Base-by-base conservation (phyloP, 2,113 vertebrate species). In the Clarias batrachus region DNA sequence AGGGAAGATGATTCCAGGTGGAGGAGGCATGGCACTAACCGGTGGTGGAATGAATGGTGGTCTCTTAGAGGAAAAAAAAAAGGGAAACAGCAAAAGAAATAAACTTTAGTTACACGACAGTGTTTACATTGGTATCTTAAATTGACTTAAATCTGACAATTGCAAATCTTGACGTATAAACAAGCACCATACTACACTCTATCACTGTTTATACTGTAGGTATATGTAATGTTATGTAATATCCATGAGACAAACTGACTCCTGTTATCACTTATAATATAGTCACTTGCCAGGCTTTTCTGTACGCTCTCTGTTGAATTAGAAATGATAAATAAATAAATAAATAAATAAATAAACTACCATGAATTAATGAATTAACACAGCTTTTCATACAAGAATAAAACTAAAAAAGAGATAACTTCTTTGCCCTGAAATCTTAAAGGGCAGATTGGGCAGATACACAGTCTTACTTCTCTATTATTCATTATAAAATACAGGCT, bases 11-110 rank as follows among this genome's bases (percentile, higher is more conserved):
- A 90, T 82, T n/a, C 87, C 87, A 56, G 96, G 96, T 89, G 96
- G 96, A 65, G 96, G 96, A 48, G 96, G 96, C 96, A 97, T 96
- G 86, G 94, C 95, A 86, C 95, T 95, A 93, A 96, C 96, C 52
- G 96, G 96, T 84, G 96, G 96, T 89, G 96, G 96, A 95, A 97
- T 96, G 85, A 97, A 97, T 7, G 96, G 96, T 65, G 96, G 96
- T 94, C 96, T 96, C 96, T 96, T 56, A 23, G 19, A 62, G 13
- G 14, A 33, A 27, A 27, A 23, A 48, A 81, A 17, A 91, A 84
- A 48, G 48, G 48, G 0, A 92, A 94, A 79, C 2, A 13, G 19
- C 37, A 25, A 68, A 33, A 70, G 19, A 37, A 62, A 81, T 19
- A 60, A 73, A 41, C 19, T 16, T 78, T 57, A 78, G n/a, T 27